Evolutionary conservation across 2,797 vertebrate species (phyloP).

Genomic region (Lemur catta): DNA sequence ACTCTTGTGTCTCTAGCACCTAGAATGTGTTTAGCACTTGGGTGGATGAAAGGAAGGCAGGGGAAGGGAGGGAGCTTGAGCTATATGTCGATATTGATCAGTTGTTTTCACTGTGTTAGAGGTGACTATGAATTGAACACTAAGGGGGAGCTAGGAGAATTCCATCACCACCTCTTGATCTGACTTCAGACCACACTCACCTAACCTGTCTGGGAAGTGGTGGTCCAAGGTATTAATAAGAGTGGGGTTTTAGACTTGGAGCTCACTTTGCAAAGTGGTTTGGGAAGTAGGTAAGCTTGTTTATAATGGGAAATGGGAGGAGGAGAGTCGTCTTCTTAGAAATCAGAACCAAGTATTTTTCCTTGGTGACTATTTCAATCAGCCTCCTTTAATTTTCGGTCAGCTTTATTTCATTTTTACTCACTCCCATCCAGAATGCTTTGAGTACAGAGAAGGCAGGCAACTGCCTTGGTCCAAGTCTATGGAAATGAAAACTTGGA

Average conservation of each 20-base stretch:
- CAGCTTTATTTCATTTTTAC: neutral
- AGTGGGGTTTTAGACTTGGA: neutral
- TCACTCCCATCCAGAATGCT: neutral
- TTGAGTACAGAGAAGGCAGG: neutral
- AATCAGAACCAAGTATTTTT: constrained; percentile 12
- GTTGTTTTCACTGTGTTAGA: neutral
- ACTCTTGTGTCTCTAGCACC: neutral
- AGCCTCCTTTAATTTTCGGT: neutral
- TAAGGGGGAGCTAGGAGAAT: neutral
- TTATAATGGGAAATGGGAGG: neutral
- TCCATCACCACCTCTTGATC: neutral
- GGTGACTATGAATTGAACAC: neutral
- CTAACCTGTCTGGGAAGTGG: neutral
- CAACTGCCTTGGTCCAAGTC: neutral
- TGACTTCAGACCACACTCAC: neutral
- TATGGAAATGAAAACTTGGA: neutral
- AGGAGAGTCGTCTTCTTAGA: neutral
- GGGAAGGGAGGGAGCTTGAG: neutral
- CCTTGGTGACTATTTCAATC: neutral
- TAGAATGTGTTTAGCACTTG: neutral
- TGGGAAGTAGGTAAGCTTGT: neutral
- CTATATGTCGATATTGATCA: neutral
- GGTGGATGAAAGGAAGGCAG: neutral
- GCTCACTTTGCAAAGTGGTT: neutral
- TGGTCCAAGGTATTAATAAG: neutral